phyloP scores from a whole-genome alignment of 2,797 vertebrate genomes.

The Ispidina lecontei region DNA sequence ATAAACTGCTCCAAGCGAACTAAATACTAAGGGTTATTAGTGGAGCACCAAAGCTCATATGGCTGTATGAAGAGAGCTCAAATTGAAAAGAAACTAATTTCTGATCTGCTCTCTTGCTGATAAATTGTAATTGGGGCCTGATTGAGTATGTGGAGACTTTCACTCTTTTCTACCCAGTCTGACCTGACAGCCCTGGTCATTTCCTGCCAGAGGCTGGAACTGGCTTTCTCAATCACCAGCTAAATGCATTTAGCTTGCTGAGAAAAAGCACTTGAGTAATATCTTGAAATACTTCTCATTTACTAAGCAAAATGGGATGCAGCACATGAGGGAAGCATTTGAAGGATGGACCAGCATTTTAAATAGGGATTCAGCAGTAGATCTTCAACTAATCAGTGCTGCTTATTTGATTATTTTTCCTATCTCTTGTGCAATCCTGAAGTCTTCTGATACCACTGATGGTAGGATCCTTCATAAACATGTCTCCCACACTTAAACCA shows the following conservation, averaged over 20 bases:
- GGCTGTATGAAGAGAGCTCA: neutral
- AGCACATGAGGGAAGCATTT: slow-evolving; percentile 43
- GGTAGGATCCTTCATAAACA: neutral
- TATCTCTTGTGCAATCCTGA: neutral
- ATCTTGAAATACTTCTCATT: slow-evolving; percentile 71
- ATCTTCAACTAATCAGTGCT: slow-evolving; percentile 31
- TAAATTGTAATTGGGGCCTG: slow-evolving; percentile 70
- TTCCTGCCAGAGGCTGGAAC: slow-evolving; percentile 56
- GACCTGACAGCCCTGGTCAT: slow-evolving; percentile 58
- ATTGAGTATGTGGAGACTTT: slow-evolving; percentile 54
- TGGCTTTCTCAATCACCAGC: slow-evolving; percentile 49
- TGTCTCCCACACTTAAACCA: neutral
- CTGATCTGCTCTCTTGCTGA: slow-evolving; percentile 57
- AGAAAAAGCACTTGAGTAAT: slow-evolving; percentile 58
- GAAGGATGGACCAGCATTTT: slow-evolving; percentile 59
- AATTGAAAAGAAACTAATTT: slow-evolving; percentile 68
- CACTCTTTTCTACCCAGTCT: slow-evolving; percentile 53
- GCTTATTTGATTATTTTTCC: neutral
- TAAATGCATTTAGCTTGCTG: slow-evolving; percentile 68
- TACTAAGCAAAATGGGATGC: slow-evolving; percentile 65
- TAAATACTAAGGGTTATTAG: slow-evolving; percentile 17
- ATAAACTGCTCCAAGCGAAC: slow-evolving; percentile 20
- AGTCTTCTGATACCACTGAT: fast-evolving
- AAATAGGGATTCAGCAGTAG: slow-evolving; percentile 40
- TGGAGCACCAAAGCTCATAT: neutral